phyloP scores from a whole-genome alignment of 2,888 invertebrate species.

The Drosophila nigritarsus region DNA sequence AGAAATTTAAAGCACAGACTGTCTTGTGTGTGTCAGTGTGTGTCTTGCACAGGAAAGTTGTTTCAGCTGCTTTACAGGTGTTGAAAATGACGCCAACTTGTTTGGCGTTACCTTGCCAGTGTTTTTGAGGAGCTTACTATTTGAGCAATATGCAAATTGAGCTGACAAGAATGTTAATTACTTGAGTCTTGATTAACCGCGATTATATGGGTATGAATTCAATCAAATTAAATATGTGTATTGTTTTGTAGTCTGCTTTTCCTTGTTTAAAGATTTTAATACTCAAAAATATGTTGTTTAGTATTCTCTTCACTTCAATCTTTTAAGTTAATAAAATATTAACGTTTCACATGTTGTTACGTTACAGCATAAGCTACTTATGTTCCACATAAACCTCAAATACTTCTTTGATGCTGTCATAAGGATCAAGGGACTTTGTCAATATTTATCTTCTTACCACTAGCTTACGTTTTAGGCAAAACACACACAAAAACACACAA shows the following conservation, averaged over 20 bases:
- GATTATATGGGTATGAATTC: not conserved
- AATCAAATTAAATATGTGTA: not conserved
- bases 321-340: not conserved
- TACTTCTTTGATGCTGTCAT: slow-evolving; percentile 12
- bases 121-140: slow-evolving; percentile 27
- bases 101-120: slow-evolving; percentile 25
- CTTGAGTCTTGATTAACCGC: slow-evolving; percentile 2
- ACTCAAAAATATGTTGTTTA: not conserved
- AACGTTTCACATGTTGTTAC: not conserved
- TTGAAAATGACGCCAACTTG: slow-evolving; percentile 66
- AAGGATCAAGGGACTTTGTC: slow-evolving; percentile 29
- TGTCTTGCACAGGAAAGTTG: slow-evolving; percentile 31
- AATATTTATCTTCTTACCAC: slow-evolving; percentile 4
- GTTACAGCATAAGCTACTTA: slow-evolving; percentile 37
- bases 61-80: slow-evolving; percentile 68
- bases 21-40: slow-evolving; percentile 11
- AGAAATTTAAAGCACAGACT: slow-evolving; percentile 25
- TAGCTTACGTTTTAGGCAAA: slow-evolving; percentile 21
- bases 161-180: slow-evolving; percentile 14
- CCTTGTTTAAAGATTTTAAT: not conserved
- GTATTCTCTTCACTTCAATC: not conserved
- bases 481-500: slow-evolving; percentile 1
- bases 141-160: slow-evolving; percentile 52
- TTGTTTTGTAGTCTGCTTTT: not conserved
- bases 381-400: not conserved